Conservation (phyloP, 1,140 invertebrate genomes). For the Littorina saxatilis region DNA sequence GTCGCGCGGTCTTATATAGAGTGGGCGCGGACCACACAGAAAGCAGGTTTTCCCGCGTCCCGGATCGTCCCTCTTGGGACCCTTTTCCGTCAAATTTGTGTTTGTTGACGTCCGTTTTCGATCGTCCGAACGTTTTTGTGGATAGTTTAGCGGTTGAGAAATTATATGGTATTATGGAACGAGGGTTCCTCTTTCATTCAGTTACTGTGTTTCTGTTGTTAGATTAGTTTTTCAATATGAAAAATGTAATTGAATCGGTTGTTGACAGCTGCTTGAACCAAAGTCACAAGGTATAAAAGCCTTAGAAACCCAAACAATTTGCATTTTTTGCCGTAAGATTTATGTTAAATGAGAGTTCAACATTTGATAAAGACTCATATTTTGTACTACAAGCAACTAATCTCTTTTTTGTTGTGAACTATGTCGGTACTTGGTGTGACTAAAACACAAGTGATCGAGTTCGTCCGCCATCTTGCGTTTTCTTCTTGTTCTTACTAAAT, state of each 20-base stretch:
- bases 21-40: conserved; percentile 21
- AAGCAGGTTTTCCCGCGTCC: neutral
- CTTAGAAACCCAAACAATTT: too few relatives aligned
- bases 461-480: conserved; percentile 9
- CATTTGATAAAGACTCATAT: too few relatives aligned
- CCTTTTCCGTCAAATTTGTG: neutral
- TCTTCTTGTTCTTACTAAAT: conserved; percentile 14
- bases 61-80: neutral
- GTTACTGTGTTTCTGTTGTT: neutral
- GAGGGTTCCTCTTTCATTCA: neutral
- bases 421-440: neutral
- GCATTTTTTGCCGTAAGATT: too few relatives aligned
- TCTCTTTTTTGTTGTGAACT: too few relatives aligned
- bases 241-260: neutral
- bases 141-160: neutral
- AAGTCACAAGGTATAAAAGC: too few relatives aligned
- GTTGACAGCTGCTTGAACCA: neutral
- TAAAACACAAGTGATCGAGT: conserved; percentile 11
- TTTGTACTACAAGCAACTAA: too few relatives aligned
- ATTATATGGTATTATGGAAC: neutral
- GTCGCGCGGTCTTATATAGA: neutral
- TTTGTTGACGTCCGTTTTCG: conserved; percentile 12
- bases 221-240: neutral
- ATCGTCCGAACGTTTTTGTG: too few relatives aligned
- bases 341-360: too few relatives aligned